Base-by-base conservation (phyloP, 2,888 invertebrate species). In the Sminthurinus aureus region DNA sequence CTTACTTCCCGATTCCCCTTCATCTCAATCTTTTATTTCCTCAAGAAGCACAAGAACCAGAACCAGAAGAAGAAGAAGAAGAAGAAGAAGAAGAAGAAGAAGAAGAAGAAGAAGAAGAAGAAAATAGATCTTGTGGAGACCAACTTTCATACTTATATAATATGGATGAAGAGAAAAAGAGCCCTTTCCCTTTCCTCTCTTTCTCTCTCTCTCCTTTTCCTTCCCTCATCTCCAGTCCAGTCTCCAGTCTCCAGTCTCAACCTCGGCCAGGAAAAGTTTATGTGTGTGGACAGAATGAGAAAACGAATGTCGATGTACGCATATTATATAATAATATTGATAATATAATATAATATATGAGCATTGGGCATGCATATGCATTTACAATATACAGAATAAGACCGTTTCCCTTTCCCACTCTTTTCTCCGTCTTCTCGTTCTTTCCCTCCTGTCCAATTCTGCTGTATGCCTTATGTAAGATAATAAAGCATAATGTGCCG, bases 71-170 rank as follows among this genome's bases (percentile, higher is more conserved):
- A n/a, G n/a, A n/a, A n/a, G n/a, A n/a, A n/a, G n/a, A n/a, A n/a
- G n/a, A n/a, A n/a, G n/a, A n/a, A n/a, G n/a, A n/a, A n/a, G n/a
- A 69, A n/a, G 8, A 69, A n/a, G 12, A 69, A 69, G 3, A 20
- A 66, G 69, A 8, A 24, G 24, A 12, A 24, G 20, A 69, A n/a
- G 69, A 69, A 69, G 69, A 69, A 83, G 66, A 73, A 84, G 84
- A 85, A 87, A 85, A 83, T 84, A 84, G 79, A 86, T 84, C 83
- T 85, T 78, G 84, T 81, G 84, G 83, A 85, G 81, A 78, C 58
- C 58, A 58, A 58, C 58, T 58, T 58, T 58, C 38, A 38, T 58
- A 58, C 58, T 58, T 58, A 58, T 58, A 58, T 58, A 58, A 58
- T 58, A 58, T 58, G 58, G 13, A 58, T 58, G 58, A 15, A 58